phyloP scores from a whole-genome alignment of 2,888 invertebrate species.

The Melinaea marsaeus region DNA sequence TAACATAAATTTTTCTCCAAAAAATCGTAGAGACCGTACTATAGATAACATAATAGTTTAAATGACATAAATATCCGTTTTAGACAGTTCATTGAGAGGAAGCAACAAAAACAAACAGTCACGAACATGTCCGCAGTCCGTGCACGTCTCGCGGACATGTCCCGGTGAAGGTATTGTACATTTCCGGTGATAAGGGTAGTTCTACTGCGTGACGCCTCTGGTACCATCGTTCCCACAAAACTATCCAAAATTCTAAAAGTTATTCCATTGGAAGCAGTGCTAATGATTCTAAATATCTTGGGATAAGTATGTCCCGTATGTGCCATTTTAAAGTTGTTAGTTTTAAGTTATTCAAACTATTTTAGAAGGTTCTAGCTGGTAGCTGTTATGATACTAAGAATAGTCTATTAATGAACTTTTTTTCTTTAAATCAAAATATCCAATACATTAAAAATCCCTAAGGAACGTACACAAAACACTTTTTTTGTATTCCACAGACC shows the following conservation, averaged over 20 bases:
- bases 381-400: too few relatives aligned
- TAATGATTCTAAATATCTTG: too few relatives aligned
- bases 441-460: too few relatives aligned
- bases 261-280: background rate
- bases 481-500: too few relatives aligned
- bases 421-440: too few relatives aligned
- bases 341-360: too few relatives aligned
- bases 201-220: constrained; percentile 2
- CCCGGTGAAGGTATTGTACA: constrained; percentile 26
- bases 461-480: too few relatives aligned
- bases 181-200: constrained; percentile 21
- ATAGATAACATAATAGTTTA: background rate
- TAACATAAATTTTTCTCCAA: background rate
- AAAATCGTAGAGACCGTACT: background rate
- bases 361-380: too few relatives aligned
- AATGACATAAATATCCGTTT: background rate
- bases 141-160: constrained; percentile 30
- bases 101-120: constrained; percentile 27
- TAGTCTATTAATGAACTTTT: too few relatives aligned
- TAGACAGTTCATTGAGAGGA: constrained; percentile 16
- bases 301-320: too few relatives aligned
- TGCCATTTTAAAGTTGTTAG: too few relatives aligned
- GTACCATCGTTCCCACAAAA: constrained; percentile 6
- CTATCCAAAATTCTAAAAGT: constrained; percentile 1
- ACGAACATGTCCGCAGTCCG: constrained; percentile 27